Evolutionary conservation across 1,140 invertebrate genomes (phyloP), one percentile per base, ranked within the genome.

Genomic region (Lepidurus arcticus): DNA sequence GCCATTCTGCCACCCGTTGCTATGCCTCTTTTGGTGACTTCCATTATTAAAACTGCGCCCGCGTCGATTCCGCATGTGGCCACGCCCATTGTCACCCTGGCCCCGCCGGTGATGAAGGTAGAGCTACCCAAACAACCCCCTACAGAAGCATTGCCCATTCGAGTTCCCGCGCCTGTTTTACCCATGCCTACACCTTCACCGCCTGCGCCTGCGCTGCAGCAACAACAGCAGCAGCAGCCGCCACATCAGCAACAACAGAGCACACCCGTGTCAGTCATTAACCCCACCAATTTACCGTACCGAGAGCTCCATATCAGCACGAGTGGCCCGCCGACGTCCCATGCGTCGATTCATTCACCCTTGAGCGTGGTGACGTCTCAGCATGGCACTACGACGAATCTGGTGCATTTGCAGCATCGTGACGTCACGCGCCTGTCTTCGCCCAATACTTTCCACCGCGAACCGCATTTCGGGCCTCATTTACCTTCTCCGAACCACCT

Each of bases 51-150:
- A 53, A 47, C 75, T 3, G n/a, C 47, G 16, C 24, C 75, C 16
- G 42, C 44, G 7, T 26, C 73, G 74, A 21, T 53, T 9, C 26
- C 65, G 2, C 78, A 53, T 42, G 42, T 44, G 45, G 44, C 73
- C 7, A 24, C 78, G 45, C 42, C 21, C 44, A 42, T 24, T 44
- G 45, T 53, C n/a, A 79, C 76, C 3, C 34, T 74, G 65, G 75
- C 65, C 44, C 78, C 78, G 42, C 21, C 78, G 11, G 81, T 82
- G 42, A 76, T 82, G 74, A 83, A 83, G 79, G 81, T 83, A n/a
- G 83, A 83, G 80, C 73, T 82, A 65, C 81, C 82, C 21, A 80
- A 81, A 80, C 76, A 78, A 42, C 78, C 77, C 24, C 6, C 44
- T 42, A 45, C 78, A 13, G 44, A 24, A 26, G 45, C 44, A 1